phyloP scores from a whole-genome alignment of 2,888 invertebrate genomes.

The Ecliptopera silaceata region DNA sequence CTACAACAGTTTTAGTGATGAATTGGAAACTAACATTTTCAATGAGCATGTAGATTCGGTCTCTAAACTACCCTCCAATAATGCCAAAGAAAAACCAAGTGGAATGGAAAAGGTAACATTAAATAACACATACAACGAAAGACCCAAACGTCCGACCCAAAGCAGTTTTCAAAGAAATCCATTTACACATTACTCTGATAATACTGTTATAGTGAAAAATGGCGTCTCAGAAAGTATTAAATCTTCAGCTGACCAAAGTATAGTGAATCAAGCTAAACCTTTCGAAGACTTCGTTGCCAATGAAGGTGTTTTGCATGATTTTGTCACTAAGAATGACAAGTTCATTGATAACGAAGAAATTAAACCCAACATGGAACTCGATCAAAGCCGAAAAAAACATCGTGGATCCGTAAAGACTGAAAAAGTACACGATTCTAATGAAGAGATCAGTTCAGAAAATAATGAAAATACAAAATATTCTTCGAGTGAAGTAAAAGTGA shows the following conservation, averaged over 20 bases:
- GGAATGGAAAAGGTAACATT: constrained; percentile 1
- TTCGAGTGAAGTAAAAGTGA: constrained; percentile 39
- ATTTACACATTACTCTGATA: constrained; percentile 3
- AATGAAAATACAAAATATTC: constrained; percentile 18
- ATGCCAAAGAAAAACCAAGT: constrained; percentile 8
- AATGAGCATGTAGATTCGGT: constrained; percentile 2
- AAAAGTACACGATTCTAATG: constrained; percentile 1
- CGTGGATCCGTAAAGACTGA: not conserved
- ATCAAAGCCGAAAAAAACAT: constrained; percentile 9
- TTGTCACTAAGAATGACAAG: constrained; percentile 15
- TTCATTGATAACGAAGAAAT: constrained; percentile 9
- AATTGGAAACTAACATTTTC: constrained; percentile 22
- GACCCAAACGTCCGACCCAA: not conserved
- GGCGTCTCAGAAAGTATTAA: not conserved
- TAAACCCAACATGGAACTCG: constrained; percentile 11
- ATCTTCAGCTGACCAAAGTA: not conserved
- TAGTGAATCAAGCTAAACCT: not conserved
- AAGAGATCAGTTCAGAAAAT: constrained; percentile 8
- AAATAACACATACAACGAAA: not conserved
- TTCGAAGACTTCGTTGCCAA: not conserved
- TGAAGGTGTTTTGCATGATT: constrained; percentile 7
- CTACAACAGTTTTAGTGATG: constrained; percentile 18
- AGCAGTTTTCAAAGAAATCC: constrained; percentile 1
- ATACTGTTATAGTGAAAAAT: not conserved
- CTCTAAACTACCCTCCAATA: constrained; percentile 3